Evolutionary conservation across 1,140 invertebrate genomes (phyloP).

Genomic region (Sminthurinus signatus): DNA sequence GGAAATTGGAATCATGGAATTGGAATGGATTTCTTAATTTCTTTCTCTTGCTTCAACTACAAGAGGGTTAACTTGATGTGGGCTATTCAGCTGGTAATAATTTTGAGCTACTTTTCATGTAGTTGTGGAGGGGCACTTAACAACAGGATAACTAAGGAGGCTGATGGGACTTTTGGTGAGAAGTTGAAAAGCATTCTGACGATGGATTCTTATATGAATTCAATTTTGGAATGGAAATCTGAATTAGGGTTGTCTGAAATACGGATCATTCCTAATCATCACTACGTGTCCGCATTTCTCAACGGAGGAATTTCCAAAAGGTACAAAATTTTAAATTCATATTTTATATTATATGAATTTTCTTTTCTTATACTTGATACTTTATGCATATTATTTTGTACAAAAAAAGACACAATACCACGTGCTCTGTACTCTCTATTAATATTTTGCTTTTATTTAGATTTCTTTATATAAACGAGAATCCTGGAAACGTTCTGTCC

Average conservation of each 20-base stretch:
- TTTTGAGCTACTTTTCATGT: no score
- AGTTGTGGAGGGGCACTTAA: no score
- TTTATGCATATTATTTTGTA: no score
- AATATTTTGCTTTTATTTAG: constrained; percentile 22
- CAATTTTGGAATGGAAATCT: not conserved
- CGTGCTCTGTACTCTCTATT: not conserved
- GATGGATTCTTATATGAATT: not conserved
- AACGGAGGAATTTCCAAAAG: constrained; percentile 33
- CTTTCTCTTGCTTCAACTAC: no score
- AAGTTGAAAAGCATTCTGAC: not conserved
- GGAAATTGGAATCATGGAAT: no score
- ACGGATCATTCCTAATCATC: constrained; percentile 32
- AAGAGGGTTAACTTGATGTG: no score
- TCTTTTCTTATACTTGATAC: no score
- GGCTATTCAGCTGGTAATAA: no score
- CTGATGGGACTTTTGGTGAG: not conserved
- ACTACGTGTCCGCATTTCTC: constrained; percentile 33
- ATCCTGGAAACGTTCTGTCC: constrained; percentile 42
- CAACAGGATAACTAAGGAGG: no score
- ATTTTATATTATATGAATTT: no score
- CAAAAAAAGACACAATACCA: not conserved
- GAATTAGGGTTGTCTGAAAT: constrained; percentile 15
- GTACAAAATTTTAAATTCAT: constrained; percentile 21
- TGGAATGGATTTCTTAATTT: no score
- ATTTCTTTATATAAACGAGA: constrained; percentile 43